Evolutionary conservation across 2,113 vertebrate genomes (phyloP).

Genomic region (Rostratula benghalensis): DNA sequence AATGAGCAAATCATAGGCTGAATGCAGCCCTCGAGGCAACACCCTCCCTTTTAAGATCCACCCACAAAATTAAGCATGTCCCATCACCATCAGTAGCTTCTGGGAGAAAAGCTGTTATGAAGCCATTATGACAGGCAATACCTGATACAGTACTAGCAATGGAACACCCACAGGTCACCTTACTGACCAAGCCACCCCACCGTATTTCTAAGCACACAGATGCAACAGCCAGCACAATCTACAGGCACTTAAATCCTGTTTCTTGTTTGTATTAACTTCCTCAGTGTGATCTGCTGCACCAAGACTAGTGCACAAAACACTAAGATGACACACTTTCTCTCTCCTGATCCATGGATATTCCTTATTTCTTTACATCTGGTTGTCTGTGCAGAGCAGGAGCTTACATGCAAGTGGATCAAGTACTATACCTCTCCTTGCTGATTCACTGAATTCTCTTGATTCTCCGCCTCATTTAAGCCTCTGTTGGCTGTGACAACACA

Average conservation of each 20-base stretch:
- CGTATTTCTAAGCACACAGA: rapidly evolving
- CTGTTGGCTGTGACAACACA: background rate
- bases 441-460: background rate
- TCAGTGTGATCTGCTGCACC: background rate
- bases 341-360: background rate
- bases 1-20: background rate
- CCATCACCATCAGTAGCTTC: background rate
- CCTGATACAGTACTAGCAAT: rapidly evolving
- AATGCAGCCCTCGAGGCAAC: background rate
- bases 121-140: background rate
- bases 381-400: background rate
- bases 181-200: background rate
- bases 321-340: background rate
- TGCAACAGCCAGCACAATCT: background rate
- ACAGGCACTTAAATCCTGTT: background rate
- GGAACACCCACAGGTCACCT: background rate
- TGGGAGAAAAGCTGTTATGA: background rate
- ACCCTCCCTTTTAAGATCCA: background rate
- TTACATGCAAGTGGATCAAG: background rate
- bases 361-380: background rate
- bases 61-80: background rate
- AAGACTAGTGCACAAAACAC: background rate
- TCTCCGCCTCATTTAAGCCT: background rate
- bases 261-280: background rate
- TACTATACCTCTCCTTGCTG: background rate